Base-by-base conservation (phyloP, 1,140 invertebrate species). In the Forficula auricularia region DNA sequence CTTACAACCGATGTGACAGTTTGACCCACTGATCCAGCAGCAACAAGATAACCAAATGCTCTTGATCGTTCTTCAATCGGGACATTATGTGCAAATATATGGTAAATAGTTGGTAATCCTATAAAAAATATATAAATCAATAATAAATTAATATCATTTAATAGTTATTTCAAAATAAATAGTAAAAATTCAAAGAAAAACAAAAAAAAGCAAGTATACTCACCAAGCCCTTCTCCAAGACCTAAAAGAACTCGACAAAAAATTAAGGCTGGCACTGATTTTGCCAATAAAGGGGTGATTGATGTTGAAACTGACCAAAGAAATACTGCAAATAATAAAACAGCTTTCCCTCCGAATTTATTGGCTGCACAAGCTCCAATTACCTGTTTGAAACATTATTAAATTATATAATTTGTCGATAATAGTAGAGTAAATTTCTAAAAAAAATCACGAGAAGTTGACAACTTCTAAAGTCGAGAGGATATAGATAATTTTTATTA, bases 51-150 rank as follows among this genome's bases (percentile, higher is more conserved):
- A 9, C 77, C 77, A 64, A 84, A 83, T 9, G 80, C 77, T 49
- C 78, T 54, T 12, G 79, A 82, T 50, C 79, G 61, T 55, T 82
- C 77, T 54, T 82, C 78, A 32, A 77, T 68, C 30, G 78, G 77
- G 50, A 83, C 72, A 51, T 67, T 73, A 53, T 81, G 73, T 41
- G 79, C 75, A 64, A 82, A 82, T 46, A 84, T 70, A 52, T 83
- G 79, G 61, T 81, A 83, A 54, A 83, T 80, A 35, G 80, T 81
- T 13, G 81, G 81, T 40, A 84, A 61, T 52, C 79, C 79, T 79
- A 48, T 13, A 62, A 54, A 53, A 27, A 38, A 50, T n/a, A n/a
- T n/a, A n/a, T n/a, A n/a, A n/a, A 51, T 3, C 12, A 42, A 18
- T 38, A 41, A 44, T 41, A 32, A 37, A 27, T 27, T 6, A 6